These are phyloP conservation scores for Spizaetus ornatus DNA, from an alignment of 2,113 vertebrate genomes.

Conservation along the genomic window DNA sequence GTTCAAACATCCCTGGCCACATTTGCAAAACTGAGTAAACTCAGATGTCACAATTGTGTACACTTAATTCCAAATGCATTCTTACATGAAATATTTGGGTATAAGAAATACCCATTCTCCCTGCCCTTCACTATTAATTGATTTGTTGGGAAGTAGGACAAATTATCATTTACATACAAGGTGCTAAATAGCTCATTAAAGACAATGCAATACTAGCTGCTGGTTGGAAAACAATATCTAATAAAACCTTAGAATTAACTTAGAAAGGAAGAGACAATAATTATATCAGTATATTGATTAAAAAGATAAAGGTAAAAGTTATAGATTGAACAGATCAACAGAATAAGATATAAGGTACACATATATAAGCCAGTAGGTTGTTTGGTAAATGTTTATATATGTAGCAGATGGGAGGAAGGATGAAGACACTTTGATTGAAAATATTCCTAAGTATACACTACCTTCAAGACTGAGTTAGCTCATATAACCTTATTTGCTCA, in stretches of 20 bases:
- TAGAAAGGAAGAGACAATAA: background rate
- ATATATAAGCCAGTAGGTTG: background rate
- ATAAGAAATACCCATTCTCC: background rate
- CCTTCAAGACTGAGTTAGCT: background rate
- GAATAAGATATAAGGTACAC: background rate
- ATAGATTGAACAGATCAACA: background rate
- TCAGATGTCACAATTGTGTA: background rate
- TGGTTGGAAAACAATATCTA: background rate
- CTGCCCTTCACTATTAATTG: background rate
- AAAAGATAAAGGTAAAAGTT: background rate
- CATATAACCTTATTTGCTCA: background rate
- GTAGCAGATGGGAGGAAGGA: background rate
- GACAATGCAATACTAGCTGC: background rate
- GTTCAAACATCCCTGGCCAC: background rate
- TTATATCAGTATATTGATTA: background rate
- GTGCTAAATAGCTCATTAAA: background rate
- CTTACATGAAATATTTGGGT: background rate
- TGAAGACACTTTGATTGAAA: background rate
- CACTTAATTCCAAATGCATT: background rate
- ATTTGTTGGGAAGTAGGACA: background rate
- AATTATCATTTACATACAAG: background rate
- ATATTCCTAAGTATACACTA: background rate
- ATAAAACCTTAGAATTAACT: background rate
- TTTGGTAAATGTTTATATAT: background rate
- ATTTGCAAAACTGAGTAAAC: background rate